Conservation (phyloP, 2,113 vertebrate species). For the Mungos mungo region DNA sequence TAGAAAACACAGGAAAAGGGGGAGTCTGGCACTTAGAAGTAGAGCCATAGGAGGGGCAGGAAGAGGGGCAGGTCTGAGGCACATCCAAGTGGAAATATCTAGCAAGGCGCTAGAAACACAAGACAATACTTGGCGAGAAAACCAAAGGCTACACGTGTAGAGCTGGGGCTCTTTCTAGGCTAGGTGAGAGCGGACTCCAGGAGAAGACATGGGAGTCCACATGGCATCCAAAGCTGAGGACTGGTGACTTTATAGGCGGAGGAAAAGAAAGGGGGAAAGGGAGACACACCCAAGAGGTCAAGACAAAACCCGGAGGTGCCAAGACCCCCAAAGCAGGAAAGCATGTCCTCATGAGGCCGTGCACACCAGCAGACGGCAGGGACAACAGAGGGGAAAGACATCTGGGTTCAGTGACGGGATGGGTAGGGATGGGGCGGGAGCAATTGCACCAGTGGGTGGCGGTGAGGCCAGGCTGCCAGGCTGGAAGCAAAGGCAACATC, state of each 20-base stretch:
- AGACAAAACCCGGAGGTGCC: neutral
- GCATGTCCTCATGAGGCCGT: neutral
- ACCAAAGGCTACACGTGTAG: neutral
- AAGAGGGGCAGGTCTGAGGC: neutral
- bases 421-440: rapidly evolving
- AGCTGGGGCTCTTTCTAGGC: neutral
- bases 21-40: neutral
- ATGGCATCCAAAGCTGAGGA: neutral
- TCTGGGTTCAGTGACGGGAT: neutral
- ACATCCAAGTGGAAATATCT: neutral
- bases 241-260: neutral
- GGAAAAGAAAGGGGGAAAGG: neutral
- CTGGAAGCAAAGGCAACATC: neutral
- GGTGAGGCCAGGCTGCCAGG: neutral
- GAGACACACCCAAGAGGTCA: neutral
- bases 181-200: neutral
- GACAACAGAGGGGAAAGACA: neutral
- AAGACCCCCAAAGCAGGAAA: neutral
- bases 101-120: neutral
- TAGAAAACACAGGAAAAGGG: neutral
- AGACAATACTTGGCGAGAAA: neutral
- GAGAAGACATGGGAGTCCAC: neutral
- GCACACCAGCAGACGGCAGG: neutral
- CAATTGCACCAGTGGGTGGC: neutral
- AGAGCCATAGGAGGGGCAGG: neutral